Percentiles rank a stretch among this genome's conserved stretches.
These are phyloP conservation scores for Seira musarum DNA, from an alignment of 2,888 invertebrate species.

Conservation along the genomic window DNA sequence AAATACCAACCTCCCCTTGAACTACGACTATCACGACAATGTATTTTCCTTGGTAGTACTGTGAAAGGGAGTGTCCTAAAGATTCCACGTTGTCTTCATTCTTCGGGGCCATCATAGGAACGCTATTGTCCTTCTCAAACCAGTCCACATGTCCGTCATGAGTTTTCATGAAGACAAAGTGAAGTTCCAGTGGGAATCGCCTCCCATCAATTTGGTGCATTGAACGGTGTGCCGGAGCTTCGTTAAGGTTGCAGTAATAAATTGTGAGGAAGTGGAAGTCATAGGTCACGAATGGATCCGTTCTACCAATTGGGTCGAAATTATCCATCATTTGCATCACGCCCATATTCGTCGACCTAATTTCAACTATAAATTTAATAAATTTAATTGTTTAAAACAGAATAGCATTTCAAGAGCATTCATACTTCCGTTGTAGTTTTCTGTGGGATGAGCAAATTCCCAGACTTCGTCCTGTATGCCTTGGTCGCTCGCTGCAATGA, in stretches of 20 bases:
- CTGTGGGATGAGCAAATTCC: conserved; percentile 29
- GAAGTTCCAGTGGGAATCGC: conserved; percentile 36
- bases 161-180: conserved; percentile 31
- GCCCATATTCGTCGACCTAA: neutral
- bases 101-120: neutral
- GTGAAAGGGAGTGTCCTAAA: too few species aligned
- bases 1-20: conserved; percentile 30
- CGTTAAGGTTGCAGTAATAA: conserved; percentile 31
- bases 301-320: conserved; percentile 16
- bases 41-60: too few species aligned
- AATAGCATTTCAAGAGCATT: neutral
- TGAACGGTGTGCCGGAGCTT: conserved; percentile 13
- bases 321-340: conserved; percentile 19
- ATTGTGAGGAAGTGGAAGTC: conserved; percentile 30
- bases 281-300: conserved; percentile 9
- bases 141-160: too few species aligned
- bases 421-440: conserved; percentile 37
- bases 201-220: conserved; percentile 46
- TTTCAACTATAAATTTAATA: conserved; percentile 12
- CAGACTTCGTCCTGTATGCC: neutral
- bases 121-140: neutral
- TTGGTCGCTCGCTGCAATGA: neutral
- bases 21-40: conserved; percentile 32
- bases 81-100: neutral
- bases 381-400: neutral